Conservation (phyloP, 1,140 invertebrate genomes). For the Macrotrachela quadricornifera region DNA sequence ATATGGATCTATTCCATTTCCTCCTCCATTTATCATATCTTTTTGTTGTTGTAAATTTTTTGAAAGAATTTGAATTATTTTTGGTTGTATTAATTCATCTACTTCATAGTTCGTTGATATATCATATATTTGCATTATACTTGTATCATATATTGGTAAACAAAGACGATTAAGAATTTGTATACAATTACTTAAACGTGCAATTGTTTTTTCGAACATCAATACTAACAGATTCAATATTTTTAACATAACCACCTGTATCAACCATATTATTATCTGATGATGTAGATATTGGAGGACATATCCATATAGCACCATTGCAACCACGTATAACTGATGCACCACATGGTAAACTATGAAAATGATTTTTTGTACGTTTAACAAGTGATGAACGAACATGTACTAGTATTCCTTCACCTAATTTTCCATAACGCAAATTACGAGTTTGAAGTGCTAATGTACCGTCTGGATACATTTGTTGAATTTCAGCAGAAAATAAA, state of each 20-base stretch:
- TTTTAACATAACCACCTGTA: neutral
- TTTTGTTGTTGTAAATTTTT: too few species aligned
- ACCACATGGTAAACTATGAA: constrained; percentile 72
- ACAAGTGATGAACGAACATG: constrained; percentile 78
- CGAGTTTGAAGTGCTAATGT: constrained; percentile 76
- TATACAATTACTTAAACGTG: constrained; percentile 68
- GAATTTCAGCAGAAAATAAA: constrained; percentile 51
- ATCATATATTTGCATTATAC: constrained; percentile 70
- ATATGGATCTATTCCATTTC: too few species aligned
- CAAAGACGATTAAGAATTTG: constrained; percentile 56
- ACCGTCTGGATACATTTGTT: constrained; percentile 71
- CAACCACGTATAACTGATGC: constrained; percentile 76
- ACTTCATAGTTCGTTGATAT: constrained; percentile 54
- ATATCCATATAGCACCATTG: constrained; percentile 92
- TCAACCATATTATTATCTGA: constrained; percentile 47
- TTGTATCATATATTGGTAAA: constrained; percentile 73
- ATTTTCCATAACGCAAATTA: constrained; percentile 88
- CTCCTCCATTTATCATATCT: too few species aligned
- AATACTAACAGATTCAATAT: neutral
- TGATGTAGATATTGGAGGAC: constrained; percentile 50
- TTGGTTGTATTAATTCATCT: too few species aligned
- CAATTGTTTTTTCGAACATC: constrained; percentile 55
- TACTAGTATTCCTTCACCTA: constrained; percentile 61
- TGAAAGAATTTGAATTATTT: too few species aligned
- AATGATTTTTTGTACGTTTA: constrained; percentile 79